phyloP scores from a whole-genome alignment of 2,797 vertebrate genomes.

The Thalassophryne amazonica region DNA sequence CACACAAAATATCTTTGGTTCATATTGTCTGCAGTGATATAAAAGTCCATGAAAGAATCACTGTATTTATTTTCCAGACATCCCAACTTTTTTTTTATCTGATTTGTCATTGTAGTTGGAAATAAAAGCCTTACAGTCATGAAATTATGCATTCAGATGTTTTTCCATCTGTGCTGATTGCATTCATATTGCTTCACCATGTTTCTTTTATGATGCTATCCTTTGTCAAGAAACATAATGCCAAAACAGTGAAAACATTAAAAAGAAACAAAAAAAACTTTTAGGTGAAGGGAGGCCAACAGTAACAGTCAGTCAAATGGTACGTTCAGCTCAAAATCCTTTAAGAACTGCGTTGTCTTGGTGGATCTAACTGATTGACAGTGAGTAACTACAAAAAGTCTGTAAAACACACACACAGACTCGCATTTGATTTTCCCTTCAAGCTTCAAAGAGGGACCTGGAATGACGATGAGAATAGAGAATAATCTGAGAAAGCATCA shows the following conservation, averaged over 20 bases:
- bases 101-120: no score
- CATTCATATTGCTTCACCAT: conserved; percentile 12
- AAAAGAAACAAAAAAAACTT: conserved; percentile 24
- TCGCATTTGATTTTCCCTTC: conserved; percentile 36
- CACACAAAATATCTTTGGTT: no score
- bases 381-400: conserved; percentile 38
- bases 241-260: not conserved
- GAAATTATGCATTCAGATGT: not conserved
- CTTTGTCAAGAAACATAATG: conserved; percentile 26
- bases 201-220: conserved; percentile 17
- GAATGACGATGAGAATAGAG: conserved; percentile 42
- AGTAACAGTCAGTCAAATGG: conserved; percentile 36
- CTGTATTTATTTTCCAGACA: no score
- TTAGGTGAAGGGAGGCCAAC: conserved; percentile 7
- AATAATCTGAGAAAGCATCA: conserved; percentile 50
- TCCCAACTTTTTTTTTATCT: no score
- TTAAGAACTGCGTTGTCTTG: conserved; percentile 34
- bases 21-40: no score
- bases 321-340: conserved; percentile 39
- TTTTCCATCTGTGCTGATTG: conserved; percentile 17
- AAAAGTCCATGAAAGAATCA: no score
- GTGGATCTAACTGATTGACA: conserved; percentile 41
- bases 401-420: conserved; percentile 11
- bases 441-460: conserved; percentile 50
- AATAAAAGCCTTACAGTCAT: no score